A percentile compares a stretch with the other conserved stretches of the same genome.
Conservation (phyloP, 2,797 vertebrate species). For the Bovichtus diacanthus region DNA sequence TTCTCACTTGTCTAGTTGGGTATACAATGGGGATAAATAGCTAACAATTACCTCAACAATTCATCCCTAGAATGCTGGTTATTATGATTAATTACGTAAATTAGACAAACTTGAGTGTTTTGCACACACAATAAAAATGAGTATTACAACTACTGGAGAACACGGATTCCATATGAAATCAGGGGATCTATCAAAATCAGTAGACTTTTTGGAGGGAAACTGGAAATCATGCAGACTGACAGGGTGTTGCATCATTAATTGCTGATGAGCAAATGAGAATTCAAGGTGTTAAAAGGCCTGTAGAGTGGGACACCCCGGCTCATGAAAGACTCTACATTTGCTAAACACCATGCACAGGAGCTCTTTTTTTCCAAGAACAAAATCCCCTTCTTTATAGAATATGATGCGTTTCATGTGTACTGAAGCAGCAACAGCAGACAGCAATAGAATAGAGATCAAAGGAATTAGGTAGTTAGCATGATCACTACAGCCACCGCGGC, state of each 20-base stretch:
- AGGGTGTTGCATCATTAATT: not conserved
- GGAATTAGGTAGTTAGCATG: slow-evolving; percentile 32
- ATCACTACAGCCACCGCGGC: slow-evolving; percentile 11
- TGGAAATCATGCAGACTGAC: not conserved
- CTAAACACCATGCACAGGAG: not conserved
- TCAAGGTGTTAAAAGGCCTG: not conserved
- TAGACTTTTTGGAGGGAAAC: not conserved
- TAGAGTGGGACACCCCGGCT: not conserved
- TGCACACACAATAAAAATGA: not conserved
- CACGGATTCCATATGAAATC: not conserved
- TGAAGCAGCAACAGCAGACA: slow-evolving; percentile 19
- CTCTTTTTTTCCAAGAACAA: slow-evolving; percentile 16
- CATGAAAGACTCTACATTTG: not conserved
- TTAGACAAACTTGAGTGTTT: slow-evolving; percentile 27
- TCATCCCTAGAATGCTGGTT: slow-evolving; percentile 37
- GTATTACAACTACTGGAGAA: slow-evolving; percentile 6
- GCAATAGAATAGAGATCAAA: slow-evolving; percentile 38
- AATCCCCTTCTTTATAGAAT: not conserved
- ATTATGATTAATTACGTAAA: slow-evolving; percentile 53
- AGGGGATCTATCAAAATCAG: slow-evolving; percentile 2
- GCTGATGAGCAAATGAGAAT: not conserved
- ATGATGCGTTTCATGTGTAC: slow-evolving; percentile 1
- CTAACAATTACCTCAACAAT: slow-evolving; percentile 45
- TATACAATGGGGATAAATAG: slow-evolving; percentile 50
- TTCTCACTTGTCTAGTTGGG: not conserved